These are phyloP conservation scores for Aurelia sp. DNA, from an alignment of 30 jellyfish, hydroid and myxozoan genomes.

Conservation along the genomic window DNA sequence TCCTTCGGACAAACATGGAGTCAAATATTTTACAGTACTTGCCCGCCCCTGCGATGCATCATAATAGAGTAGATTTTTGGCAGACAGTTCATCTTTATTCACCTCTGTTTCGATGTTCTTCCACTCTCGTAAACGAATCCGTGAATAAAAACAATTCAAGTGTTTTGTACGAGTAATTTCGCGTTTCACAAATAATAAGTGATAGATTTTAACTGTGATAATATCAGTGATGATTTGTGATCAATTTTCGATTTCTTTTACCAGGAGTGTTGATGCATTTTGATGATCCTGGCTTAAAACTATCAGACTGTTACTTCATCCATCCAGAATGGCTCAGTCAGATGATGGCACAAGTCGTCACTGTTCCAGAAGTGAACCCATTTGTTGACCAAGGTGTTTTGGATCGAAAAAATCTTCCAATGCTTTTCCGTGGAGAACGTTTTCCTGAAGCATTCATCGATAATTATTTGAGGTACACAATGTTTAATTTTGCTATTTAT, in stretches of 20 bases:
- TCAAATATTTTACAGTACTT: too few species aligned
- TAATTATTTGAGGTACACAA: slow-evolving; percentile 69
- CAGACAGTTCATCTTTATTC: too few species aligned
- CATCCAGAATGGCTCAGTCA: slow-evolving; percentile 97
- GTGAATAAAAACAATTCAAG: too few species aligned
- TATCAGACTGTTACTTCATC: slow-evolving; percentile 76
- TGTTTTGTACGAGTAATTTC: too few species aligned
- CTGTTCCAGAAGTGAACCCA: slow-evolving; percentile 80
- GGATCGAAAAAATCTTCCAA: slow-evolving; percentile 48
- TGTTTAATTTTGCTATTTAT: not conserved
- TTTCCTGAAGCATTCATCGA: slow-evolving; percentile 76
- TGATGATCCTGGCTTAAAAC: slow-evolving; percentile 61
- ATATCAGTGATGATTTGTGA: too few species aligned
- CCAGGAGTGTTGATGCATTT: slow-evolving; percentile 84
- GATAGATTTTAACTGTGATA: too few species aligned
- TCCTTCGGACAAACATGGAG: too few species aligned
- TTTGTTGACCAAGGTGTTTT: slow-evolving; percentile 71
- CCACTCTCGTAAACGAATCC: too few species aligned
- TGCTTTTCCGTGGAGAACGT: slow-evolving; percentile 66
- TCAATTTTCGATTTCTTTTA: not conserved
- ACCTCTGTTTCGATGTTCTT: too few species aligned
- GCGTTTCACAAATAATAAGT: too few species aligned
- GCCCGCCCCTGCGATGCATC: too few species aligned
- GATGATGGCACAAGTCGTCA: slow-evolving; percentile 95
- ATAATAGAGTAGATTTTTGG: too few species aligned